Conservation (phyloP, 2,888 invertebrate species). For the Meiosimyza platycephala region DNA sequence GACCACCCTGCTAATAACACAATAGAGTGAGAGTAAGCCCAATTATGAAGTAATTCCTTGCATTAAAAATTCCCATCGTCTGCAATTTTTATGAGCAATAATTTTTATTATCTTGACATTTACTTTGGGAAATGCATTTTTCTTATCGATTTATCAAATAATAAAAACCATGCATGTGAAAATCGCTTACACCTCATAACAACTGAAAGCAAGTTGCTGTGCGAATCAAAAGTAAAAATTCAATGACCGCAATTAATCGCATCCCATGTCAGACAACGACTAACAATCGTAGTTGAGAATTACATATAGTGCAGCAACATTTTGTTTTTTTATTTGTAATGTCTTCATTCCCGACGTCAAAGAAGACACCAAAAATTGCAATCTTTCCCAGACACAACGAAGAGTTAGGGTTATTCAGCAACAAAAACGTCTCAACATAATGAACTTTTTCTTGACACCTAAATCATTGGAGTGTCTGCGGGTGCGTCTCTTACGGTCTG, state of each 20-base stretch:
- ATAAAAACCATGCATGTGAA: slow-evolving; percentile 21
- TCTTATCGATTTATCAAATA: not conserved
- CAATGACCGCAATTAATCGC: slow-evolving; percentile 34
- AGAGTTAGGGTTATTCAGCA: too few relatives aligned
- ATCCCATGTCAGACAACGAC: slow-evolving; percentile 27
- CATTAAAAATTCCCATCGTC: too few relatives aligned
- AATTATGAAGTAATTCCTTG: too few relatives aligned
- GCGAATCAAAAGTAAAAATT: slow-evolving; percentile 15
- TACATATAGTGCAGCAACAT: too few relatives aligned
- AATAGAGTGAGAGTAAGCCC: too few relatives aligned
- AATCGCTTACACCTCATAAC: not conserved
- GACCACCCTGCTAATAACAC: too few relatives aligned
- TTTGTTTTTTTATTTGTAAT: too few relatives aligned
- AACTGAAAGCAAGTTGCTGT: not conserved
- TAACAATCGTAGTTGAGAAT: not conserved
- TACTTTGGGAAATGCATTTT: not conserved
- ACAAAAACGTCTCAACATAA: too few relatives aligned
- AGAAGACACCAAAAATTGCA: too few relatives aligned
- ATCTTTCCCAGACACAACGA: too few relatives aligned
- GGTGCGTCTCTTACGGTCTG: not conserved
- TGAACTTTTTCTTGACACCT: slow-evolving; percentile 28
- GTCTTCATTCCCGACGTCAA: too few relatives aligned
- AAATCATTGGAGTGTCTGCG: slow-evolving; percentile 18
- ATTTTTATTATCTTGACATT: not conserved
- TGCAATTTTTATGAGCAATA: not conserved